phyloP scores from a whole-genome alignment of 2,888 invertebrate genomes.

The Nebria salina region DNA sequence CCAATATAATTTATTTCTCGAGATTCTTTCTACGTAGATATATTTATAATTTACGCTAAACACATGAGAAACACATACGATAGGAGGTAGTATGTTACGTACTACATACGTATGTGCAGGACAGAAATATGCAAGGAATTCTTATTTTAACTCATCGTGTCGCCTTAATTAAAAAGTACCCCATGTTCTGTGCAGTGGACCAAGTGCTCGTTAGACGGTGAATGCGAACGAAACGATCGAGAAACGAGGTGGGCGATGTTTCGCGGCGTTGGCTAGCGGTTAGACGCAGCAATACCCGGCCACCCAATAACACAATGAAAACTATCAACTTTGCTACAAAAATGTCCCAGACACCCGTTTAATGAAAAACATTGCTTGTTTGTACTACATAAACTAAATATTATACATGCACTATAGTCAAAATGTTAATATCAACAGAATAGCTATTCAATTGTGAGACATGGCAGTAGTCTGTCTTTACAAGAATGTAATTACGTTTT shows the following conservation, averaged over 20 bases:
- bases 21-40: slow-evolving; percentile 23
- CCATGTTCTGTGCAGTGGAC: slow-evolving; percentile 35
- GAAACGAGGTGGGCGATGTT: slow-evolving; percentile 10
- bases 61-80: slow-evolving; percentile 10
- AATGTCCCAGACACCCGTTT: slow-evolving; percentile 30
- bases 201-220: slow-evolving; percentile 5
- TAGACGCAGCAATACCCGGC: slow-evolving; percentile 43
- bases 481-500: background rate
- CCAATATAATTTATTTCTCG: slow-evolving; percentile 41
- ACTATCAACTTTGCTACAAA: slow-evolving; percentile 39
- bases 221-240: background rate
- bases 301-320: slow-evolving; percentile 34
- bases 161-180: slow-evolving; percentile 48
- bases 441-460: background rate
- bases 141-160: slow-evolving; percentile 47
- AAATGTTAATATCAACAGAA: background rate
- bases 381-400: background rate
- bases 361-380: slow-evolving; percentile 20
- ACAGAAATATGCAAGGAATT: slow-evolving; percentile 46
- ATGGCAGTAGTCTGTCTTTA: background rate
- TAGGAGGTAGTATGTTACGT: background rate
- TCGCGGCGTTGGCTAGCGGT: slow-evolving; percentile 40
- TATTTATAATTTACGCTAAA: slow-evolving; percentile 37
- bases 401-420: background rate
- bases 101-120: slow-evolving; percentile 13